phyloP scores from a whole-genome alignment of 2,888 invertebrate species.

The Conomelus anceps region DNA sequence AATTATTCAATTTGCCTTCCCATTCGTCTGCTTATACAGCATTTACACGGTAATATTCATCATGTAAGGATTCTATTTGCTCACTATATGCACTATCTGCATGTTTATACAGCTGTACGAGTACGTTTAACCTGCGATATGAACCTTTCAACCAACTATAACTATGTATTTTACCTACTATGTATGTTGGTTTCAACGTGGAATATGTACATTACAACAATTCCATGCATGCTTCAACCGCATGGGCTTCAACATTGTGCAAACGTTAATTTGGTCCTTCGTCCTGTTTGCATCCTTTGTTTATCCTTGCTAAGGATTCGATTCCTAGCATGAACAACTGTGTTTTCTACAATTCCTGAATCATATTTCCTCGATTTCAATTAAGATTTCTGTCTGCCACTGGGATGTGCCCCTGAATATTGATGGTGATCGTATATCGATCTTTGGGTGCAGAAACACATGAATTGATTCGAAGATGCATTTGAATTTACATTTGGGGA shows the following conservation, averaged over 20 bases:
- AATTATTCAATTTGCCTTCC: not conserved
- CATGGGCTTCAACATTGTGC: not conserved
- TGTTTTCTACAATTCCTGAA: not conserved
- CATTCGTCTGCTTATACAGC: not conserved
- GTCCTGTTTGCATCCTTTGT: not conserved
- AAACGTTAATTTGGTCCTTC: not conserved
- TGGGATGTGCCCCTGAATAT: too few relatives aligned
- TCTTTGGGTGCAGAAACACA: too few relatives aligned
- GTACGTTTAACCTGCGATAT: not conserved
- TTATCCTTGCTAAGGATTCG: not conserved
- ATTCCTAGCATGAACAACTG: not conserved
- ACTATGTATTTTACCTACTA: too few relatives aligned
- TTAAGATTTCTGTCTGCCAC: not conserved
- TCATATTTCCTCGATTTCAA: not conserved
- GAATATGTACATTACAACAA: not conserved
- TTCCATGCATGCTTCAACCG: not conserved
- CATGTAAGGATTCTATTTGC: too few relatives aligned
- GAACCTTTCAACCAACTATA: not conserved
- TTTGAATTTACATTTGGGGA: too few relatives aligned
- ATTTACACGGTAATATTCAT: too few relatives aligned
- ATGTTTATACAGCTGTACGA: not conserved
- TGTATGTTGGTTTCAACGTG: not conserved
- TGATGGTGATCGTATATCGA: not conserved
- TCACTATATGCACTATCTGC: not conserved
- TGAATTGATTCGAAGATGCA: too few relatives aligned